phyloP scores from a whole-genome alignment of 2,797 vertebrate species.

The Nyctalus aviator region DNA sequence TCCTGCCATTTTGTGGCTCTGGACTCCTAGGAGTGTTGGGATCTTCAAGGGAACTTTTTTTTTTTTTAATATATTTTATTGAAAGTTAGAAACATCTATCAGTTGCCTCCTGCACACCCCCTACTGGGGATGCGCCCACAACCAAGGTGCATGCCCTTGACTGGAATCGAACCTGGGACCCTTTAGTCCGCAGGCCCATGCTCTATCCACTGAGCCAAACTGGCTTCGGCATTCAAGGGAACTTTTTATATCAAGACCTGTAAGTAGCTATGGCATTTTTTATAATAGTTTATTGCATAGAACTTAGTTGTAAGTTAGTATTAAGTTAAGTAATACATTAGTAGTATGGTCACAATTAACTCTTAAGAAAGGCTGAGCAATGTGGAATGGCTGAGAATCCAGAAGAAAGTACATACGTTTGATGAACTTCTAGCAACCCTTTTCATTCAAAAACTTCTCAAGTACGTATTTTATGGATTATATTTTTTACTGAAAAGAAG shows the following conservation, averaged over 20 bases:
- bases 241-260: neutral
- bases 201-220: no score
- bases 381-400: neutral
- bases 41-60: neutral
- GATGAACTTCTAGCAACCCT: neutral
- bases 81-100: no score
- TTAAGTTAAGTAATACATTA: neutral
- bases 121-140: no score
- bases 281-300: neutral
- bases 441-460: neutral
- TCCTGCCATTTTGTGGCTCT: neutral
- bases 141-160: no score
- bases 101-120: no score
- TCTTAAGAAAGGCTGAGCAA: neutral
- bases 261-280: neutral
- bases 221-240: neutral
- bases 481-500: conserved; percentile 23
- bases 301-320: neutral
- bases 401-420: neutral
- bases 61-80: no score
- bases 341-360: neutral
- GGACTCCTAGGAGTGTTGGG: neutral
- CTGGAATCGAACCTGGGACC: no score
- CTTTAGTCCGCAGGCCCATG: no score
- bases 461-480: neutral